phyloP scores from a whole-genome alignment of 2,113 vertebrate genomes.

The Hystrix brachyura region DNA sequence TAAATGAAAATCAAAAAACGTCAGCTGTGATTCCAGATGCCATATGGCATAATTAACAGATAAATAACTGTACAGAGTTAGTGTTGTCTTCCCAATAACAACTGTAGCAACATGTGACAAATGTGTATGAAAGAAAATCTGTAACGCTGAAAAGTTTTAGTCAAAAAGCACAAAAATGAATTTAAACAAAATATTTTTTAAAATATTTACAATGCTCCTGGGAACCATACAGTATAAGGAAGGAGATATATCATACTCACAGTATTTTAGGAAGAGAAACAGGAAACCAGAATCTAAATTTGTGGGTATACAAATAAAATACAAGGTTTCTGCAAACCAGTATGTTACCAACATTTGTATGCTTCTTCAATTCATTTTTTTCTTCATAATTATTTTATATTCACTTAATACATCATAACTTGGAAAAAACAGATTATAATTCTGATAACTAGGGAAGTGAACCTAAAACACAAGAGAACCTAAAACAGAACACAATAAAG shows the following conservation, averaged over 20 bases:
- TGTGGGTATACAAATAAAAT: background rate
- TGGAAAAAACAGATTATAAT: background rate
- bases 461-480: background rate
- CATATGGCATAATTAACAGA: background rate
- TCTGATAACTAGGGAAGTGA: conserved; percentile 24
- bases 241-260: background rate
- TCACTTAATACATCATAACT: background rate
- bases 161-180: conserved; percentile 40
- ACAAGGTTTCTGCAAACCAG: background rate
- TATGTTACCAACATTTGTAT: background rate
- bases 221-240: background rate
- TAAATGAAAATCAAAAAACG: background rate
- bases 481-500: conserved; percentile 23
- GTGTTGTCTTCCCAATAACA: background rate
- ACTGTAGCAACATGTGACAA: background rate
- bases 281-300: conserved; percentile 24
- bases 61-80: background rate
- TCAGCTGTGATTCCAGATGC: background rate
- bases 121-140: background rate
- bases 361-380: conserved; percentile 29
- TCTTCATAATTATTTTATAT: conserved; percentile 2
- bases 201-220: background rate
- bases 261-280: conserved; percentile 13
- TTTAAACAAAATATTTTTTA: conserved; percentile 7
- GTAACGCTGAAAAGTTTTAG: background rate